Evolutionary conservation across 2,888 invertebrate genomes (phyloP).

Genomic region (Drosophila kambysellisi): DNA sequence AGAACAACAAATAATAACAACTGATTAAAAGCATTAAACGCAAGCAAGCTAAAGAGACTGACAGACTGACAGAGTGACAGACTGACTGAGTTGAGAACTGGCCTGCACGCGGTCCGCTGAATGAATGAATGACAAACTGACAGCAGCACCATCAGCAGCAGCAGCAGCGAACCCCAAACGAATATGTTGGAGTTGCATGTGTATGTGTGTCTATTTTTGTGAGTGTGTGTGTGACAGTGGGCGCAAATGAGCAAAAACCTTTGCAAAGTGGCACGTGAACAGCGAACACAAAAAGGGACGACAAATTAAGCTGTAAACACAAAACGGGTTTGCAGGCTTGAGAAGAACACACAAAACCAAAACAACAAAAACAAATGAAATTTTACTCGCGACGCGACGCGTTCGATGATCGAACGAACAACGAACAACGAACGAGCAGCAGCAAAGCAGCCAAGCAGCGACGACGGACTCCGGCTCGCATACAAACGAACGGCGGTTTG

Average conservation of each 20-base stretch:
- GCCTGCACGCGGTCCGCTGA: constrained; percentile 71
- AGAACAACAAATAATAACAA: constrained; percentile 27
- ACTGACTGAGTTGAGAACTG: constrained; percentile 55
- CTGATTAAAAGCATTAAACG: constrained; percentile 72
- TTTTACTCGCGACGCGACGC: constrained; percentile 47
- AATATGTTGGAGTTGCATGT: constrained; percentile 53
- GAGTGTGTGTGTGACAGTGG: constrained; percentile 31
- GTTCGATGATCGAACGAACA: constrained; percentile 75
- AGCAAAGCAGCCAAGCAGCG: background rate
- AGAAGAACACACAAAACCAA: constrained; percentile 20
- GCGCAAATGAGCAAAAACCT: constrained; percentile 69
- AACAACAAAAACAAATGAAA: constrained; percentile 25
- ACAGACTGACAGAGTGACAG: constrained; percentile 30
- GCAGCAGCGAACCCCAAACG: constrained; percentile 28
- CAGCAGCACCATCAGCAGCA: constrained; percentile 7
- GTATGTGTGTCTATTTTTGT: constrained; percentile 18
- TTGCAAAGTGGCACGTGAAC: constrained; percentile 74
- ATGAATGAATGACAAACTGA: constrained; percentile 70
- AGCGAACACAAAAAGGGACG: constrained; percentile 28
- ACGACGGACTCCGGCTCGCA: constrained; percentile 41
- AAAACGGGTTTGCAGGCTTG: constrained; percentile 64
- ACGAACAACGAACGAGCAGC: constrained; percentile 15
- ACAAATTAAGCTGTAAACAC: constrained; percentile 78
- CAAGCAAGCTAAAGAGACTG: constrained; percentile 28
- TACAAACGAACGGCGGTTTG: constrained; percentile 80